Evolutionary conservation across 2,113 vertebrate species (phyloP), one percentile per base, ranked within the genome.

Genomic region (Mixornis gularis): DNA sequence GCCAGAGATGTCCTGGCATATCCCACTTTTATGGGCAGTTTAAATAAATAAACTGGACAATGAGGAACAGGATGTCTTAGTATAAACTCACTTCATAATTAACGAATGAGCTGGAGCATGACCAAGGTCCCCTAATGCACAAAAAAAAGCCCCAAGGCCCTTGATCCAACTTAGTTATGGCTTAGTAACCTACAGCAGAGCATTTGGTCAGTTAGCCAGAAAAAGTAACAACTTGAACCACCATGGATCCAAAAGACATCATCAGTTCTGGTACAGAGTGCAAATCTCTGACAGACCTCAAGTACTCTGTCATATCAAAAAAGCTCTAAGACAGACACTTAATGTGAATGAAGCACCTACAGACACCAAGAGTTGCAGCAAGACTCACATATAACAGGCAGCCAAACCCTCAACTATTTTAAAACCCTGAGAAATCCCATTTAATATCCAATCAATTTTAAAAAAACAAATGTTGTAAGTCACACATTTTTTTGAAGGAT

Each of bases 401-500:
- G 56, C 8, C 65, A 82, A 81, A 34, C 11, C 20, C 26, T 34
- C 19, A 86, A 60, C 8, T 68, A 17, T 17, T 63, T 58, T 18
- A 30, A 68, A 79, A 71, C 27, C 22, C 52, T 36, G 32, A 34
- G 19, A 76, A 83, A 74, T 10, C 13, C 12, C 12, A 80, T 27
- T 71, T 34, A 46, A 64, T 10, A 55, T 41, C 21, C 29, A 51
- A 40, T 3, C 22, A 48, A 18, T 22, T 55, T 55, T 56, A 11
- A 19, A 70, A 76, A 87, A 68, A 3, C 1, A 79, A 73, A 36
- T 10, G 30, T 1, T 12, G 3, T 4, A 63, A 1, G 0, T 30
- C 30, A 36, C 29, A 13, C 19, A 2, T 17, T 34, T 49, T 72
- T 89, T 41, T 10, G 87, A 99, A 99, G 98, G 99, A 99, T 99